Base-by-base conservation (phyloP, 2,888 invertebrate genomes). In the Oeneis ivallda region DNA sequence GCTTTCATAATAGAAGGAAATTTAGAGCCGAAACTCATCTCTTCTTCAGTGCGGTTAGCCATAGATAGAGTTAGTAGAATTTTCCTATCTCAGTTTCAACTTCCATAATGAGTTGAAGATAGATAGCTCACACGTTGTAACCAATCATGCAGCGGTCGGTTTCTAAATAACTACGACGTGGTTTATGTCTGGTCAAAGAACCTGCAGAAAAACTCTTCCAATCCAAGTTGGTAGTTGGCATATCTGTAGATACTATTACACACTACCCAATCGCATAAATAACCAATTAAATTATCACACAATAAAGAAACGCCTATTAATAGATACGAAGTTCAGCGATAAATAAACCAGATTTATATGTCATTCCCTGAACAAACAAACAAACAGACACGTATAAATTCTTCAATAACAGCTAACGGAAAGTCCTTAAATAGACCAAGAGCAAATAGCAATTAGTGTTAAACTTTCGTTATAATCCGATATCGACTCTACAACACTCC, bases 231-330 rank as follows among this genome's bases (percentile, higher is more conserved):
- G 9, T 15, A 37, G 17, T 39, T 37, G 54, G 54, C 41, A 56
- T 11, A 13, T 56, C 13, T 56, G 8, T 26, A 13, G 19, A 41
- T 11, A 8, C 13, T 41, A 6, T 41, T 19, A 56, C 17, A 53
- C 13, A 34, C 13, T 43, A 57, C 66, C 10, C 39, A 49, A 45
- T 26, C 32, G 66, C 59, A 66, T 66, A 66, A 63, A 66, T 54
- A 63, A 63, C 49, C 59, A 66, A 66, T 63, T 63, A 54, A 66
- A 63, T 66, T 66, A 62, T 63, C 63, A 66, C 62, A 62, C 59
- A 54, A 66, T 54, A 63, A 45, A 66, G 62, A 56, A 64, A 50
- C 56, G 56, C 66, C 59, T 59, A 56, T 65, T 61, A 62, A 65
- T 57, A 52, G 56, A 52, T 41, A 60, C 50, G 63, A 54, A 60